These are phyloP conservation scores for Marasmarcha lunaedactyla DNA, from an alignment of 2,888 invertebrate species.

Conservation along the genomic window DNA sequence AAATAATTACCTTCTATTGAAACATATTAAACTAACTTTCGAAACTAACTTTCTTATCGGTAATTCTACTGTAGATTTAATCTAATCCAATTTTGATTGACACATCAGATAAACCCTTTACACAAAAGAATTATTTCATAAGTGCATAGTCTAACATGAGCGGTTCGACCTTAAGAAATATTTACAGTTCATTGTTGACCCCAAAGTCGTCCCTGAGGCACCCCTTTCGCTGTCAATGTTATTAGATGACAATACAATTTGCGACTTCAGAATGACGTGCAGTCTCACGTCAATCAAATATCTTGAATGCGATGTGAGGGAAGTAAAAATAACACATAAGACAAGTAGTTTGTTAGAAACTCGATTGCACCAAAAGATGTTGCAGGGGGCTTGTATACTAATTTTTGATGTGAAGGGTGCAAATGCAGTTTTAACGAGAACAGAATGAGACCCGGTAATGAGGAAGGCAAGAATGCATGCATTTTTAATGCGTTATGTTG, in stretches of 20 bases:
- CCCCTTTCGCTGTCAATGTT: conserved; percentile 16
- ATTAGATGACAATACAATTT: conserved; percentile 32
- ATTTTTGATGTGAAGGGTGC: not conserved
- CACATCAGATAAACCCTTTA: not conserved
- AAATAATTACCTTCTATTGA: too few species aligned
- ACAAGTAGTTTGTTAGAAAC: not conserved
- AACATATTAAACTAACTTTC: too few species aligned
- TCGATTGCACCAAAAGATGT: too few species aligned
- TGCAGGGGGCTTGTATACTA: too few species aligned
- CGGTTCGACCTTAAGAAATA: conserved; percentile 24
- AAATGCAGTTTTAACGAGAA: not conserved
- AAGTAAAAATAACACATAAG: not conserved
- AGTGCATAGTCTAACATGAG: conserved; percentile 22
- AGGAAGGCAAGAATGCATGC: too few species aligned
- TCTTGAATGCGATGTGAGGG: conserved; percentile 16
- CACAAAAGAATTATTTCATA: not conserved
- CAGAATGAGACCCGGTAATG: not conserved
- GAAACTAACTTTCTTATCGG: too few species aligned
- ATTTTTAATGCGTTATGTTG: not conserved
- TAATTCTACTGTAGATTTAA: not conserved
- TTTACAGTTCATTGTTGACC: conserved; percentile 33
- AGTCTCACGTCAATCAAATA: conserved; percentile 32
- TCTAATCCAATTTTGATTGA: conserved; percentile 1
- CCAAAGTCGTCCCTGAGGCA: not conserved
- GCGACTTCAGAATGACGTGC: conserved; percentile 26